A percentile compares a stretch with the other conserved stretches of the same genome.
phyloP scores from a whole-genome alignment of 2,888 invertebrate species.

The Neocrepidodera transversa region DNA sequence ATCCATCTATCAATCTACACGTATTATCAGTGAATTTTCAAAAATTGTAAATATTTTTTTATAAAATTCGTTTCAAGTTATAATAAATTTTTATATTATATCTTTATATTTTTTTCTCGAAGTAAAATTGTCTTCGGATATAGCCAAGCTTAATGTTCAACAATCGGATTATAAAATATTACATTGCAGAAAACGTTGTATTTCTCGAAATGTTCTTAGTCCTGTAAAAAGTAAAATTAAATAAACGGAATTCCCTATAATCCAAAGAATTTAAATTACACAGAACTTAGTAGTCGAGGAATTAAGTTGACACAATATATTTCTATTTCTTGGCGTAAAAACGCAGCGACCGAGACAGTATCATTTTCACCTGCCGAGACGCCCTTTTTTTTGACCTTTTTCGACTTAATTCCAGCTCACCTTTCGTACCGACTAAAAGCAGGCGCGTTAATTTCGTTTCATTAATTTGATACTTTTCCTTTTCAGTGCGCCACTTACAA shows the following conservation, averaged over 20 bases:
- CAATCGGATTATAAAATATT: no score
- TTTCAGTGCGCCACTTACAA: conserved; percentile 35
- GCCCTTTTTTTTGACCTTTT: conserved; percentile 5
- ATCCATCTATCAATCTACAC: no score
- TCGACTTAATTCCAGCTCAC: conserved; percentile 10
- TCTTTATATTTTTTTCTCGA: no score
- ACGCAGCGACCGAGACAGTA: conserved; percentile 1
- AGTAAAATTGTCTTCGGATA: no score
- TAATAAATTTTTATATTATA: no score
- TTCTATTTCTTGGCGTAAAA: conserved; percentile 3
- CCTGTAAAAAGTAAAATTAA: no score
- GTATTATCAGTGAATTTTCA: no score
- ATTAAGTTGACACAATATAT: conserved; percentile 14
- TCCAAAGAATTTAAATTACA: conserved; percentile 10
- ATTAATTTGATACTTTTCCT: conserved; percentile 39
- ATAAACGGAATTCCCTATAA: conserved; percentile 3
- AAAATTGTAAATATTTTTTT: no score
- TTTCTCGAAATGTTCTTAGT: no score
- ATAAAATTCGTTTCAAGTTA: no score
- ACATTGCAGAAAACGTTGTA: no score
- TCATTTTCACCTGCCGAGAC: conserved; percentile 3
- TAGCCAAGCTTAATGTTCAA: no score
- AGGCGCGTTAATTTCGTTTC: conserved; percentile 33
- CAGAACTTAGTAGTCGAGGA: conserved; percentile 3
- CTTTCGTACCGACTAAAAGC: conserved; percentile 23